Evolutionary conservation across 1,140 invertebrate genomes (phyloP).

Genomic region (Rhagoletis zephyria): DNA sequence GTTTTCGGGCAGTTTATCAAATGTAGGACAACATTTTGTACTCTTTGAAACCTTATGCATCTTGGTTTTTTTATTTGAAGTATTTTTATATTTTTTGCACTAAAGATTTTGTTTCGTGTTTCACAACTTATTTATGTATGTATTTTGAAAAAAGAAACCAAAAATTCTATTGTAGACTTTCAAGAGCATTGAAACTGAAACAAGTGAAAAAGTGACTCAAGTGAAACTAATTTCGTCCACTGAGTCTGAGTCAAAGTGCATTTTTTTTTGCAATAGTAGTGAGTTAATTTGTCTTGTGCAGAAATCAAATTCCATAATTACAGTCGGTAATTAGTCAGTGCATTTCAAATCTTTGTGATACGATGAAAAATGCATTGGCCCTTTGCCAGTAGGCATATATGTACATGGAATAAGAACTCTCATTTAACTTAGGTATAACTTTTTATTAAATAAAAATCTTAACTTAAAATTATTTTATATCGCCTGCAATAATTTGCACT

Average conservation of each 20-base stretch:
- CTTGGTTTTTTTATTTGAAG: constrained; percentile 10
- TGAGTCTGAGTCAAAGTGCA: too few relatives aligned
- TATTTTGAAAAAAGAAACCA: constrained; percentile 2
- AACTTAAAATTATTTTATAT: constrained; percentile 35
- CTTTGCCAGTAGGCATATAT: background rate
- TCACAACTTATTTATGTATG: background rate
- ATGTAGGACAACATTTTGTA: constrained; percentile 60
- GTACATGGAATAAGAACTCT: constrained; percentile 17
- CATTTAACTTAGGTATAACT: constrained; percentile 10
- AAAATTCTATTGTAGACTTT: background rate
- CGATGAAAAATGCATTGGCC: background rate
- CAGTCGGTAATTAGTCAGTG: background rate
- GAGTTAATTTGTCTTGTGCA: background rate
- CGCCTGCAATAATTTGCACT: constrained; percentile 13
- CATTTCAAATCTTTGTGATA: background rate
- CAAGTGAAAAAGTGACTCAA: constrained; percentile 26
- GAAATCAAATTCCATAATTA: constrained; percentile 29
- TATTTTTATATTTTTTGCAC: background rate
- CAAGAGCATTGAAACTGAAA: background rate
- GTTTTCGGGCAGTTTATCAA: constrained; percentile 61
- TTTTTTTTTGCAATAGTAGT: too few relatives aligned
- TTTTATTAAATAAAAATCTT: constrained; percentile 14
- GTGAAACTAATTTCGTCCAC: background rate
- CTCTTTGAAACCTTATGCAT: constrained; percentile 24
- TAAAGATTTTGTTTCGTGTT: background rate